Evolutionary conservation across 2,113 vertebrate genomes (phyloP), one percentile per base, ranked within the genome.

Genomic region (Platichthys flesus): DNA sequence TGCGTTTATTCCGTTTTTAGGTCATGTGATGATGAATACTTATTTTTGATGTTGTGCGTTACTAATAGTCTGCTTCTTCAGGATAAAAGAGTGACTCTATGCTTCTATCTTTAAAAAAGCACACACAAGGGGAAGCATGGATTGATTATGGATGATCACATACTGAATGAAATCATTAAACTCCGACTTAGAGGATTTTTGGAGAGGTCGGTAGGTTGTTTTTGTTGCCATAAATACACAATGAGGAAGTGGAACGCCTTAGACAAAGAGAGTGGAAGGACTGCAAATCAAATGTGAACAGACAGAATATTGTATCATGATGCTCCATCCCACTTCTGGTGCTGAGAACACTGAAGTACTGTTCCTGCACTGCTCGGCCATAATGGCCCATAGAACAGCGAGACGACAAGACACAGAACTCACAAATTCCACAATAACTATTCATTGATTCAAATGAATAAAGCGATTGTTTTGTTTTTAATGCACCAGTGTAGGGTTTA

Each of bases 271-370:
- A 90, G 72, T 88, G 83, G 74, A 92, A 90, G 65, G 74, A 79
- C 85, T 81, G 86, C 72, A 84, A 84, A 86, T 90, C 84, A 82
- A 76, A 88, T 67, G 79, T 51, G 79, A 92, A 93, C 92, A 92
- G 88, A 90, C 82, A 73, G 88, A 93, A 93, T 92, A 89, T 90
- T 93, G 92, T 92, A 68, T 92, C 74, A 73, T 82, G 83, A 91
- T 67, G 88, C 85, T 88, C 85, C 90, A 78, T 84, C 92, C 92
- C 92, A 93, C 92, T 93, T 91, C 71, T 89, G 88, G 54, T 76
- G 76, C 70, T 67, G 87, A 87, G 89, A 93, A 93, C 92, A 93
- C 88, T 92, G 88, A 87, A 89, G 91, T 88, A 86, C 90, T 93
- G 89, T 93, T 55, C 78, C 71, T 61, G 64, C 60, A 75, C 79